These are phyloP conservation scores for Oligia latruncula DNA, from an alignment of 2,888 invertebrate genomes.

Conservation along the genomic window DNA sequence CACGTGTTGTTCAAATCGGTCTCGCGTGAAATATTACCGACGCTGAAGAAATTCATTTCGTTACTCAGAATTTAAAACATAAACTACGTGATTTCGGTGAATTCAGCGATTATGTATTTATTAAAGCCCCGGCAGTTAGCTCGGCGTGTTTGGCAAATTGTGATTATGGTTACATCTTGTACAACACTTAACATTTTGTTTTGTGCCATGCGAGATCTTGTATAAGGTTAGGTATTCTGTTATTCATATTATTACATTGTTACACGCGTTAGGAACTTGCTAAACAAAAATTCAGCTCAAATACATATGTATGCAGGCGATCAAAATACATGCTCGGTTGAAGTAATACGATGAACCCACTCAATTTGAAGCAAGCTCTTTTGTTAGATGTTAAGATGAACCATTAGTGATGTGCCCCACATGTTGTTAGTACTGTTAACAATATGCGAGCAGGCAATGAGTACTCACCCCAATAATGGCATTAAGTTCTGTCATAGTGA, in stretches of 20 bases:
- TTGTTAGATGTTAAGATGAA: conserved; percentile 46
- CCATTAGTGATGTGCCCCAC: conserved; percentile 48
- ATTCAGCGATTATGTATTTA: conserved; percentile 44
- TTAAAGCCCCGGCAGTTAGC: conserved; percentile 18
- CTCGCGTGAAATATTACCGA: conserved; percentile 76
- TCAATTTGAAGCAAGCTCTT: conserved; percentile 52
- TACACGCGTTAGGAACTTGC: background rate
- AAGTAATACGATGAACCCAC: conserved; percentile 39
- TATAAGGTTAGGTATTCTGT: background rate
- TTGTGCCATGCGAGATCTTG: conserved; percentile 1
- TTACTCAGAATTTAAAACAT: conserved; percentile 66
- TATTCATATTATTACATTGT: background rate
- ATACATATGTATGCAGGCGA: conserved; percentile 15
- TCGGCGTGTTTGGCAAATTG: conserved; percentile 13
- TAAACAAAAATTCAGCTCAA: conserved; percentile 23
- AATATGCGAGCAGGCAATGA: conserved; percentile 61
- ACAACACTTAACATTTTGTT: conserved; percentile 9
- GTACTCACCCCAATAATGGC: conserved; percentile 97
- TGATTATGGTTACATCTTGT: conserved; percentile 14
- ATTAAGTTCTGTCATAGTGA: conserved; percentile 98
- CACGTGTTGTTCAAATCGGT: conserved; percentile 81
- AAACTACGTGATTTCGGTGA: conserved; percentile 51
- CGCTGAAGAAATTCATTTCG: conserved; percentile 75
- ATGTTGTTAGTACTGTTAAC: conserved; percentile 62
- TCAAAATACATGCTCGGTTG: conserved; percentile 42